These are phyloP conservation scores for Oligia strigilis DNA, from an alignment of 2,888 invertebrate species.

Conservation along the genomic window DNA sequence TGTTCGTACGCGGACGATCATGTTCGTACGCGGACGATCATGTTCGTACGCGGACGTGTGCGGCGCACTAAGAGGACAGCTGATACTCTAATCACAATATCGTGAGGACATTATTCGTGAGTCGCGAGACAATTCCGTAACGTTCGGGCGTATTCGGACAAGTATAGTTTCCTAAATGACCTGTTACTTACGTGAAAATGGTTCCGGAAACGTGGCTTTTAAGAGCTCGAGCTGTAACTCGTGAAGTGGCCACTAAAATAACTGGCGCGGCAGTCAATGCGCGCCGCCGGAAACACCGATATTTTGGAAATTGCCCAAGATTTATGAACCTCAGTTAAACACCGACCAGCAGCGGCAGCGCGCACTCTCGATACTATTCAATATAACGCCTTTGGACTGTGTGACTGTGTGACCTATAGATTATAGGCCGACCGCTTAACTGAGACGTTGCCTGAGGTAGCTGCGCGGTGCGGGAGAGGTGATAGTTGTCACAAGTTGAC, in stretches of 20 bases:
- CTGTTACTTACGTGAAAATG: constrained; percentile 14
- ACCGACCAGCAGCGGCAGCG: constrained; percentile 14
- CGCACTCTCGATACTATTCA: constrained; percentile 18
- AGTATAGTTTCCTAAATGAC: constrained; percentile 13
- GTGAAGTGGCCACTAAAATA: constrained; percentile 33
- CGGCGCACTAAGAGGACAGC: background rate
- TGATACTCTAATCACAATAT: background rate
- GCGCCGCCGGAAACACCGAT: constrained; percentile 25
- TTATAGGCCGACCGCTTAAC: background rate
- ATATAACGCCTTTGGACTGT: constrained; percentile 10
- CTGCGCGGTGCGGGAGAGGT: too few species aligned
- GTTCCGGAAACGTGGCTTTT: constrained; percentile 27
- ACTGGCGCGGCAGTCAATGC: background rate
- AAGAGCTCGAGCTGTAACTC: constrained; percentile 8
- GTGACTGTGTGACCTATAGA: background rate
- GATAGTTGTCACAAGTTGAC: too few species aligned
- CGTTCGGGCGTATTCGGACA: background rate
- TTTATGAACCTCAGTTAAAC: constrained; percentile 44
- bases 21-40: background rate
- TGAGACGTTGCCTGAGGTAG: too few species aligned
- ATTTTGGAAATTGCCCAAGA: constrained; percentile 37
- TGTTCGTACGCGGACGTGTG: constrained; percentile 14
- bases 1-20: background rate
- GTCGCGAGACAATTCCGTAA: background rate
- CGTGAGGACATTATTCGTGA: background rate